phyloP scores from a whole-genome alignment of 1,140 invertebrate species.

The Pemphigus obesinymphae region DNA sequence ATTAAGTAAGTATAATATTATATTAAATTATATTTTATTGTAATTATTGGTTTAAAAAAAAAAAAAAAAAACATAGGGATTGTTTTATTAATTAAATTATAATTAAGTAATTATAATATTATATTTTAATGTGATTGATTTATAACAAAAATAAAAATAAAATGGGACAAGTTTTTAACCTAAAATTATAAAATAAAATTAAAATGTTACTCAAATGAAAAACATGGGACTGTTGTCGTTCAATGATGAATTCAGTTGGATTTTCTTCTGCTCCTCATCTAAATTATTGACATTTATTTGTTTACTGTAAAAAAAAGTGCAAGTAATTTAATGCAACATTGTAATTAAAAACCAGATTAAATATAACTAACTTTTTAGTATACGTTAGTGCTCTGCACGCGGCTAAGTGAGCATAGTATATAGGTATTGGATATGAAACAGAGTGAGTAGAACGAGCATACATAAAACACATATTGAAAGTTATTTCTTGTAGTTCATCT shows the following conservation, averaged over 20 bases:
- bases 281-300: slow-evolving; percentile 44
- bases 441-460: slow-evolving; percentile 81
- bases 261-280: slow-evolving; percentile 44
- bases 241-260: slow-evolving; percentile 44
- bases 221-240: slow-evolving; percentile 50
- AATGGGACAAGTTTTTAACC: too few species aligned
- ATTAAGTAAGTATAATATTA: too few species aligned
- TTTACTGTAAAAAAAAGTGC: slow-evolving; percentile 46
- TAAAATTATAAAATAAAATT: not conserved
- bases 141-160: too few species aligned
- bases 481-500: slow-evolving; percentile 73
- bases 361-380: slow-evolving; percentile 50
- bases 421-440: slow-evolving; percentile 88
- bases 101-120: too few species aligned
- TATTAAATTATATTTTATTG: too few species aligned
- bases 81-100: too few species aligned
- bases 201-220: slow-evolving; percentile 48
- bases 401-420: slow-evolving; percentile 89
- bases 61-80: too few species aligned
- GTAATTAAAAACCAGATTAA: not conserved
- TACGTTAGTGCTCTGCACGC: slow-evolving; percentile 69
- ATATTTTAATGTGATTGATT: too few species aligned
- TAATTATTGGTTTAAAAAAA: too few species aligned
- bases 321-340: not conserved
- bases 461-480: slow-evolving; percentile 83